Evolutionary conservation across 2,797 vertebrate species (phyloP).

Genomic region (Antrozous pallidus): DNA sequence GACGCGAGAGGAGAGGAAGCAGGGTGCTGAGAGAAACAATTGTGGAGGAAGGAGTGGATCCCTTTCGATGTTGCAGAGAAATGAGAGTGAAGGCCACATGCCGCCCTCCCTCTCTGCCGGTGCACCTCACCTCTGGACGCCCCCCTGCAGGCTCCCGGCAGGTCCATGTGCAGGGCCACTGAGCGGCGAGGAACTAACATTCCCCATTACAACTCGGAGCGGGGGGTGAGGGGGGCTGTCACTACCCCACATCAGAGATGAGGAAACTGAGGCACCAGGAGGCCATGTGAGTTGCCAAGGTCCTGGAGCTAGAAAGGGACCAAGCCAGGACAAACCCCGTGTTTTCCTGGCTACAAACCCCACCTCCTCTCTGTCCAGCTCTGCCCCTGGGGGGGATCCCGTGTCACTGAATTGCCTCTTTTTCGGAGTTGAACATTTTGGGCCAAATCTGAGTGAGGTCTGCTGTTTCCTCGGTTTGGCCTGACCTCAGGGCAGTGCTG

Average conservation of each 20-base stretch:
- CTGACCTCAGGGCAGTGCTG: background rate
- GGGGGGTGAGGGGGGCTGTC: rapidly evolving
- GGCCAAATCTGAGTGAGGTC: background rate
- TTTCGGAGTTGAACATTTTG: background rate
- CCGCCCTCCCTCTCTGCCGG: background rate
- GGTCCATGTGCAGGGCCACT: rapidly evolving
- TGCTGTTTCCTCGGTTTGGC: background rate
- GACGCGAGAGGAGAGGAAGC: background rate
- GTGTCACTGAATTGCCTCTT: background rate
- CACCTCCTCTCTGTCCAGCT: background rate
- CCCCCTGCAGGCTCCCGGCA: rapidly evolving
- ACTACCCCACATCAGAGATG: rapidly evolving
- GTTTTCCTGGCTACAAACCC: background rate
- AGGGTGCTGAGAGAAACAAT: background rate
- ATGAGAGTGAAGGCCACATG: background rate
- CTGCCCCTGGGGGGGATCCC: background rate
- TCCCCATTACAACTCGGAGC: background rate
- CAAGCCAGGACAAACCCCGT: background rate
- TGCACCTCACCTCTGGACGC: rapidly evolving
- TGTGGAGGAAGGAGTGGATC: background rate
- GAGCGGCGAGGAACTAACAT: rapidly evolving
- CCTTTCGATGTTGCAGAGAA: background rate
- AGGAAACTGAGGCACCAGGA: background rate
- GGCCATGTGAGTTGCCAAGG: background rate
- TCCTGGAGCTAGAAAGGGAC: background rate